These are phyloP conservation scores for Urocolius indicus DNA, from an alignment of 2,113 vertebrate species.

Conservation along the genomic window DNA sequence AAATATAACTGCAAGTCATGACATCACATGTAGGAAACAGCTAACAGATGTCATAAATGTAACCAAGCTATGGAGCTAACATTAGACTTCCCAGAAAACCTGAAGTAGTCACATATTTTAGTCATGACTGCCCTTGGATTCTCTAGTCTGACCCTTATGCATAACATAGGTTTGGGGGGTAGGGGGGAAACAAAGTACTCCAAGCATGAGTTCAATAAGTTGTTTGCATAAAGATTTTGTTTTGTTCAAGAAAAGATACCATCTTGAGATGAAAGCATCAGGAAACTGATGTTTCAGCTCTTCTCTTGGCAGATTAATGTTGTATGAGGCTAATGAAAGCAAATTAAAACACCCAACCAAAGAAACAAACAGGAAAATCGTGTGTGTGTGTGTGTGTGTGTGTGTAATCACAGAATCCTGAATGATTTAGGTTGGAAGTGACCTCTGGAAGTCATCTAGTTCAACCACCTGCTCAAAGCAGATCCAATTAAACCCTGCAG, in stretches of 20 bases:
- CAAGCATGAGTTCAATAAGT: not conserved
- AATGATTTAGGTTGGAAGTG: not conserved
- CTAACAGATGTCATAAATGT: slow-evolving; percentile 13
- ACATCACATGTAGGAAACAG: slow-evolving; percentile 30
- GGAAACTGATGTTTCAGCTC: not conserved
- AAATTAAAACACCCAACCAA: not conserved
- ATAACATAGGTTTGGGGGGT: not conserved
- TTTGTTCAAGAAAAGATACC: not conserved
- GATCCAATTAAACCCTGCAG: not conserved
- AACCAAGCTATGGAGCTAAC: not conserved
- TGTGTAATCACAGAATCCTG: not conserved
- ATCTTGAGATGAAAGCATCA: not conserved
- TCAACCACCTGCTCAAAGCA: not conserved
- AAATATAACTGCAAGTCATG: not conserved
- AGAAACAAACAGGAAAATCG: not conserved
- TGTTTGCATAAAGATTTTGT: not conserved
- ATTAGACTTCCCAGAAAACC: slow-evolving; percentile 31
- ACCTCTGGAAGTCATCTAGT: not conserved
- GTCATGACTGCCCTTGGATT: not conserved
- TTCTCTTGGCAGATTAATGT: not conserved
- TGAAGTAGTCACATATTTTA: not conserved
- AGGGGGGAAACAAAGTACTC: not conserved
- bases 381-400: no score
- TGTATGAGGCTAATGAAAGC: not conserved
- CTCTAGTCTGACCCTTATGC: not conserved